Evolutionary conservation across 2,888 invertebrate species (phyloP).

Genomic region (Acronicta alni): DNA sequence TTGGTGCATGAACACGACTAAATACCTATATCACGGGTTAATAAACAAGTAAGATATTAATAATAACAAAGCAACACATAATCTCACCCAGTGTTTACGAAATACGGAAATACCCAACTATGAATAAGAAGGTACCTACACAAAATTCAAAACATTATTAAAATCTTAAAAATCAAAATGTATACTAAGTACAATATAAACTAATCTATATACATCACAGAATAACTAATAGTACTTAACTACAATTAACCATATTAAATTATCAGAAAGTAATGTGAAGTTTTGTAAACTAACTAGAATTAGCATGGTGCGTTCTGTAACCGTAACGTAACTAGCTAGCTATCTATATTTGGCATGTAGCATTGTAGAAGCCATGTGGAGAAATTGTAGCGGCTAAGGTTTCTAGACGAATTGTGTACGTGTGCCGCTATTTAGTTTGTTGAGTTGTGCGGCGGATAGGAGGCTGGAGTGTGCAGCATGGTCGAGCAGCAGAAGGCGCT

Average conservation of each 20-base stretch:
- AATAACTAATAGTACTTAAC: not conserved
- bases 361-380: slow-evolving; percentile 24
- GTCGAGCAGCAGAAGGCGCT: slow-evolving; percentile 79
- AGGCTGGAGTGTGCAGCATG: slow-evolving; percentile 84
- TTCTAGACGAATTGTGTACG: slow-evolving; percentile 81
- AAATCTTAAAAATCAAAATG: slow-evolving; percentile 17
- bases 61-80: not conserved
- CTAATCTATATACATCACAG: slow-evolving; percentile 18
- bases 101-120: slow-evolving; percentile 8
- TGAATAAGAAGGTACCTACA: not conserved
- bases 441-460: slow-evolving; percentile 82
- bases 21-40: not conserved
- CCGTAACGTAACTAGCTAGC: slow-evolving; percentile 35
- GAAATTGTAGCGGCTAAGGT: slow-evolving; percentile 8
- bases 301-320: slow-evolving; percentile 27
- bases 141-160: slow-evolving; percentile 8
- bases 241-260: slow-evolving; percentile 20
- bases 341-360: slow-evolving; percentile 18
- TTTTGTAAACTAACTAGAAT: slow-evolving; percentile 28
- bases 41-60: not conserved
- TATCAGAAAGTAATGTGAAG: slow-evolving; percentile 21
- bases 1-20: slow-evolving; percentile 26
- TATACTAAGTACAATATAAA: slow-evolving; percentile 33
- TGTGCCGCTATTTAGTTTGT: slow-evolving; percentile 79
- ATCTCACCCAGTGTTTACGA: slow-evolving; percentile 6